Percentiles rank a stretch among this genome's conserved stretches.
phyloP scores from a whole-genome alignment of 2,113 vertebrate species.

The Dascyllus trimaculatus region DNA sequence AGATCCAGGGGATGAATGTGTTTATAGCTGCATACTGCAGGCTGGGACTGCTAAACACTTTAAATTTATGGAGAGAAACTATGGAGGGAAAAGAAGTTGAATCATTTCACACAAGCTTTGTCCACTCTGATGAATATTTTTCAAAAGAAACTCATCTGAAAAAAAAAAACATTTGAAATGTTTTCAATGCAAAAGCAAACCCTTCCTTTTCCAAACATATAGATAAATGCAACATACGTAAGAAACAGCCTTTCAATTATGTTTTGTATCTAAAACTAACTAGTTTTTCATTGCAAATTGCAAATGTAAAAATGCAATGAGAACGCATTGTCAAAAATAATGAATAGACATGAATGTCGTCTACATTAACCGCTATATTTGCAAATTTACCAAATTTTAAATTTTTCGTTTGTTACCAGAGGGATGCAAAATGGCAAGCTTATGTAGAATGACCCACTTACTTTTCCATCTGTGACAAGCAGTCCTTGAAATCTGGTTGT shows the following conservation, averaged over 20 bases:
- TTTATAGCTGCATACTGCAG: conserved; percentile 7
- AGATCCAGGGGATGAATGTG: conserved; percentile 28
- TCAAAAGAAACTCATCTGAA: background rate
- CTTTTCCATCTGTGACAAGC: conserved; percentile 83
- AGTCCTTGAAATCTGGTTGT: conserved; percentile 78
- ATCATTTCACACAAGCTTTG: conserved; percentile 46
- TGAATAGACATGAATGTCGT: background rate
- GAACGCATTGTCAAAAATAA: background rate
- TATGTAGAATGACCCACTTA: conserved; percentile 76
- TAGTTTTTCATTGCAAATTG: no score
- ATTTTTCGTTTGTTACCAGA: conserved; percentile 9
- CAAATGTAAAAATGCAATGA: background rate
- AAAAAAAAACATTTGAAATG: background rate
- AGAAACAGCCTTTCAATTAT: background rate
- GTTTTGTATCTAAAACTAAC: background rate
- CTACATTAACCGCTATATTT: background rate
- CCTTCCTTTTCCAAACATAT: background rate
- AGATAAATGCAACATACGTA: background rate
- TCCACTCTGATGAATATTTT: background rate
- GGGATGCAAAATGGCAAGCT: conserved; percentile 55
- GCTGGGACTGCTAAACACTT: conserved; percentile 2
- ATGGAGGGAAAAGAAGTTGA: conserved; percentile 10
- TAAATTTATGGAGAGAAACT: conserved; percentile 12
- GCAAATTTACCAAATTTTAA: conserved; percentile 16
- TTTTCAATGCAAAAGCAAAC: background rate